Evolutionary conservation across 2,888 invertebrate species (phyloP), one percentile per base, ranked within the genome.

Genomic region (Nomada flava): DNA sequence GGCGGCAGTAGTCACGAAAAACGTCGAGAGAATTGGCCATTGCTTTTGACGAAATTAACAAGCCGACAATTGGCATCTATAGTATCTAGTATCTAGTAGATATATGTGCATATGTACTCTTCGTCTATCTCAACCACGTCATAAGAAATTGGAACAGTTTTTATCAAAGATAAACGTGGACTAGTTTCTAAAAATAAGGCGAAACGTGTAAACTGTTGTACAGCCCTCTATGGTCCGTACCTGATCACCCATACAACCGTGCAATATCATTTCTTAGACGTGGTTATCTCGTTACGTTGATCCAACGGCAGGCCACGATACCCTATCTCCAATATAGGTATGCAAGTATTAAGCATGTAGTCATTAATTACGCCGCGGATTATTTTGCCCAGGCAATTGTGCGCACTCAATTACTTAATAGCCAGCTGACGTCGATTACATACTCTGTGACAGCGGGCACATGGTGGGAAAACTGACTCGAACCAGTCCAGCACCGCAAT

Each of bases 351-450:
- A 60, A 59, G 57, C 53, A 64, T 57, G 80, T 68, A 68, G 84
- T 47, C 68, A 79, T 85, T 85, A 83, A 79, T 85, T 85, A 79
- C 64, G 69, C 52, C 59, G 36, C 53, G 52, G 36, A 79, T 84
- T 76, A 85, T 83, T 80, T 86, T 71, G 64, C 75, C 59, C 60
- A 18, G 64, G 64, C 79, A 82, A 81, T 87, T 83, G 77, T 68
- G 70, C 62, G 13, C 57, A 77, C 81, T 77, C 77, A 87, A 87
- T 85, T 87, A 79, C 85, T 85, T 86, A 83, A 86, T 85, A 85
- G 81, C 75, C 70, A 70, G 62, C 67, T 77, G 82, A 86, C 75
- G 80, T 77, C 77, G 76, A 80, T 83, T 86, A 83, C 69, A 44
- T 15, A 11, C 23, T 4, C 36, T 23, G 60, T 36, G 77, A 80